Conservation (phyloP, 2,113 vertebrate species). For the Leptocoma aspasia region DNA sequence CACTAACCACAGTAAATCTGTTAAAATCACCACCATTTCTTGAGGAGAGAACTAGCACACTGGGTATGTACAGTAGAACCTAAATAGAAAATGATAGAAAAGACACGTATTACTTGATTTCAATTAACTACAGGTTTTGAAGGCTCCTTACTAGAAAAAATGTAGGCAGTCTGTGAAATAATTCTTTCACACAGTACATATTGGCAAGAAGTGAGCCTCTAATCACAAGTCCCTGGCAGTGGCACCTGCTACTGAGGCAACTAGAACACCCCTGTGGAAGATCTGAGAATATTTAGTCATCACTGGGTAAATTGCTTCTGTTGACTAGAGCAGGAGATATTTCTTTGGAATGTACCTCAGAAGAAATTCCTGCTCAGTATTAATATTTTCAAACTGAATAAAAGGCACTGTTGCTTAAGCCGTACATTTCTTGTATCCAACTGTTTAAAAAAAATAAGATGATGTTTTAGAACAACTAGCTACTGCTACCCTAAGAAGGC, state of each 20-base stretch:
- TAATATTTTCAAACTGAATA: slow-evolving; percentile 12
- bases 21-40: not conserved
- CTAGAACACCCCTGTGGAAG: not conserved
- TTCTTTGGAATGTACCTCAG: slow-evolving; percentile 43
- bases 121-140: slow-evolving; percentile 3
- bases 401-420: slow-evolving; percentile 50
- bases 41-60: not conserved
- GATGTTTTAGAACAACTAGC: not conserved
- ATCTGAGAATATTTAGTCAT: slow-evolving; percentile 3
- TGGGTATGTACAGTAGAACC: not conserved
- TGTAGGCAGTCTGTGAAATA: slow-evolving; percentile 11
- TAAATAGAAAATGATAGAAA: not conserved
- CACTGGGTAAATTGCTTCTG: slow-evolving; percentile 17
- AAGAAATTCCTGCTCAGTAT: slow-evolving; percentile 7
- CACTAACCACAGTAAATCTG: not conserved
- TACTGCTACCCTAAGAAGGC: slow-evolving; percentile 1
- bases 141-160: not conserved
- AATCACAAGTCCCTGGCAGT: not conserved
- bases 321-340: slow-evolving; percentile 22
- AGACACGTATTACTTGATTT: not conserved
- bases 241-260: slow-evolving; percentile 15
- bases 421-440: not conserved
- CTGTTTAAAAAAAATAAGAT: not conserved
- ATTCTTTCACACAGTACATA: slow-evolving; percentile 14
- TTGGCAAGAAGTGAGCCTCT: not conserved